These are phyloP conservation scores for Drosophila repletoides DNA, from an alignment of 1,140 invertebrate genomes.

Conservation along the genomic window DNA sequence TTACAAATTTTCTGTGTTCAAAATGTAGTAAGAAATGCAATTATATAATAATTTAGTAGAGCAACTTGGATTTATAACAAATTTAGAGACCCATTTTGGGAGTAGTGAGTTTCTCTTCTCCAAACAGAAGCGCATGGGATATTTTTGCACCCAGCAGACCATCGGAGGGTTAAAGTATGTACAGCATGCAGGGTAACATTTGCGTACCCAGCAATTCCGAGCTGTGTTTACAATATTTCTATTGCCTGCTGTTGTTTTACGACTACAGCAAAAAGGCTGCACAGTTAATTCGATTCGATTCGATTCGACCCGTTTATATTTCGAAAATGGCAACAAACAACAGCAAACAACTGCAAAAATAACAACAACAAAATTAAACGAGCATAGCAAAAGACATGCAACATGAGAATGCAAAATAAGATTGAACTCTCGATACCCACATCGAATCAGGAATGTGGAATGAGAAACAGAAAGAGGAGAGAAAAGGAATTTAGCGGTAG, in stretches of 20 bases:
- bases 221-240: constrained; percentile 77
- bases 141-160: not conserved
- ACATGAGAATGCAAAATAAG: constrained; percentile 62
- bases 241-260: constrained; percentile 67
- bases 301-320: no score
- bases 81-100: no score
- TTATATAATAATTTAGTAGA: no score
- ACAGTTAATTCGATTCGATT: constrained; percentile 77
- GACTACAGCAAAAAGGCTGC: constrained; percentile 72
- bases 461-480: not conserved
- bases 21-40: no score
- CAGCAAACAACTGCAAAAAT: constrained; percentile 36
- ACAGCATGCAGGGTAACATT: constrained; percentile 44
- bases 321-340: constrained; percentile 65
- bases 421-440: constrained; percentile 26
- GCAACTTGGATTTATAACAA: no score
- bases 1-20: no score
- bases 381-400: constrained; percentile 39
- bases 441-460: constrained; percentile 16
- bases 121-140: not conserved
- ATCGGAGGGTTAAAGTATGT: constrained; percentile 44
- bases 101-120: no score
- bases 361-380: not conserved
- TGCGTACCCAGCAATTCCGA: constrained; percentile 53
- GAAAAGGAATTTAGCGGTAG: not conserved